phyloP scores from a whole-genome alignment of 2,113 vertebrate species.

The Poicephalus gulielmi region DNA sequence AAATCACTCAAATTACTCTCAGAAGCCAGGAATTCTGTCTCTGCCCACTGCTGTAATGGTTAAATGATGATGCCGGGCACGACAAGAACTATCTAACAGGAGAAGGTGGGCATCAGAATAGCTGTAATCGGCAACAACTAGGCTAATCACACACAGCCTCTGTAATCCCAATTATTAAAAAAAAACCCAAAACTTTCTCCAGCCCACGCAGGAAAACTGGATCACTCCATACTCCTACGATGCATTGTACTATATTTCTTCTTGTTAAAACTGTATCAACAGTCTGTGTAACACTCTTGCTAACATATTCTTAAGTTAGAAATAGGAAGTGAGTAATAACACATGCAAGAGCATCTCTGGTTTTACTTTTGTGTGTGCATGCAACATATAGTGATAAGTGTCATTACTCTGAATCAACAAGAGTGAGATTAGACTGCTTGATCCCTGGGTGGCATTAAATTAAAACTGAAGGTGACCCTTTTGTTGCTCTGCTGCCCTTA shows the following conservation, averaged over 20 bases:
- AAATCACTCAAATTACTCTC: neutral
- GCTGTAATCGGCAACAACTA: constrained; percentile 30
- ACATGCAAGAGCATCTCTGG: neutral
- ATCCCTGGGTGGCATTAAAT: neutral
- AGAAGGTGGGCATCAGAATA: constrained; percentile 25
- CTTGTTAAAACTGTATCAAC: constrained; percentile 32
- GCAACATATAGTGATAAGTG: neutral
- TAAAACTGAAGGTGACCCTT: neutral
- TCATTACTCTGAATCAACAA: neutral
- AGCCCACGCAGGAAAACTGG: constrained; percentile 61
- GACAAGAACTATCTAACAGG: constrained; percentile 12
- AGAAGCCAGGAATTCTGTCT: constrained; percentile 9
- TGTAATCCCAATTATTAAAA: constrained; percentile 41
- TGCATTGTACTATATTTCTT: constrained; percentile 41
- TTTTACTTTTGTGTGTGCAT: neutral
- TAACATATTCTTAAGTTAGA: constrained; percentile 33
- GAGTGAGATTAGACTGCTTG: neutral
- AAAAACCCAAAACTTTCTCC: constrained; percentile 10
- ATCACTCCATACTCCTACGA: constrained; percentile 45
- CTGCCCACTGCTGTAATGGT: constrained; percentile 12
- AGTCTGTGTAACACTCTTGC: constrained; percentile 49
- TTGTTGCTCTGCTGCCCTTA: neutral
- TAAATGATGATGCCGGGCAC: neutral
- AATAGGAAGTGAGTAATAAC: constrained; percentile 53
- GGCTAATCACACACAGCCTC: constrained; percentile 22